These are phyloP conservation scores for Drosophila helvetica DNA, from an alignment of 2,888 invertebrate genomes.

Conservation along the genomic window DNA sequence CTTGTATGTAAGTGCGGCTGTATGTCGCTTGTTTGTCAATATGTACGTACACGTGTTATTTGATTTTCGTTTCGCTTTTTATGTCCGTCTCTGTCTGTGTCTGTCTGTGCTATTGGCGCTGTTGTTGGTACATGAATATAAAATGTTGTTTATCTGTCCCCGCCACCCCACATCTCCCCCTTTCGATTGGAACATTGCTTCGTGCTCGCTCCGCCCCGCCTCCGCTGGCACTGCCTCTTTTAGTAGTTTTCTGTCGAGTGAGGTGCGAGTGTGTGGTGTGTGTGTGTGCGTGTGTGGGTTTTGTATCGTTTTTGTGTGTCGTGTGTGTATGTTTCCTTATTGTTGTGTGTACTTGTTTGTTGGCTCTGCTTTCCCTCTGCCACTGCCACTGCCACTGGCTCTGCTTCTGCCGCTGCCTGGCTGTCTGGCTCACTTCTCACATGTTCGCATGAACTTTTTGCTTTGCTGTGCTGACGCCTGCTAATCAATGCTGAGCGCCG, in stretches of 20 bases:
- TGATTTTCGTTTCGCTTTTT: conserved; percentile 71
- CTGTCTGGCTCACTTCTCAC: conserved; percentile 56
- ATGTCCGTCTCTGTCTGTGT: conserved; percentile 49
- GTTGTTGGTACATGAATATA: conserved; percentile 76
- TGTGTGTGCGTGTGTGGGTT: conserved; percentile 37
- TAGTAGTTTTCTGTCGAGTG: conserved; percentile 56
- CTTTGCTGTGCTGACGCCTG: conserved; percentile 63
- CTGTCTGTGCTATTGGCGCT: conserved; percentile 46
- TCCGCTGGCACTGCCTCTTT: conserved; percentile 12
- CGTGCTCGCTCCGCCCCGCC: conserved; percentile 5
- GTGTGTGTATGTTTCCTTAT: conserved; percentile 71
- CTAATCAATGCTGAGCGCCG: conserved; percentile 79
- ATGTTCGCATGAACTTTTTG: conserved; percentile 71
- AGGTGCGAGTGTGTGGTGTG: conserved; percentile 37
- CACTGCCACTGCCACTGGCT: conserved; percentile 46
- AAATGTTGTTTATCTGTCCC: conserved; percentile 75
- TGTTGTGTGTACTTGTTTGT: conserved; percentile 77
- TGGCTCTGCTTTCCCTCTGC: conserved; percentile 39
- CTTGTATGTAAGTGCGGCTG: conserved; percentile 27
- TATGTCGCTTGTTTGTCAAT: conserved; percentile 68
- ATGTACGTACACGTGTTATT: conserved; percentile 71
- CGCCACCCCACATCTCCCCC: conserved; percentile 6
- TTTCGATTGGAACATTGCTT: conserved; percentile 1
- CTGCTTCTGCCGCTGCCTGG: conserved; percentile 44
- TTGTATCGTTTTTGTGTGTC: conserved; percentile 58